Evolutionary conservation across 1,140 invertebrate species (phyloP).

Genomic region (Drosophila kikkawai): DNA sequence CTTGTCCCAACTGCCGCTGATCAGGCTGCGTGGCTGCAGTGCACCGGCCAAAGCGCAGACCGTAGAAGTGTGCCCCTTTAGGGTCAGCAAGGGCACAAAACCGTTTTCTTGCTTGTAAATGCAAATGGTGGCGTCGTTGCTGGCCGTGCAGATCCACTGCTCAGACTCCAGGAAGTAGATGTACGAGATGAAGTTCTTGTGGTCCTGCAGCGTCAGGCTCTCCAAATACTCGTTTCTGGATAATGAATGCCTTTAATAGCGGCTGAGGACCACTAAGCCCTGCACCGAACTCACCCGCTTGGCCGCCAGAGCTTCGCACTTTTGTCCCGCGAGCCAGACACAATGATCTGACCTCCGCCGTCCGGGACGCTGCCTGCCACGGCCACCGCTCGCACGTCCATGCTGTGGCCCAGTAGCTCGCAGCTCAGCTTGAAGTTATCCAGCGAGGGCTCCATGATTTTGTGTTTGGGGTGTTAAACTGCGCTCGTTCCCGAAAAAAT

Average conservation of each 20-base stretch:
- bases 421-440: conserved; percentile 91
- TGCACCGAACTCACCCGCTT: conserved; percentile 87
- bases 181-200: conserved; percentile 94
- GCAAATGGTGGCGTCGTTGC: conserved; percentile 94
- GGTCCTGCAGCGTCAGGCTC: conserved; percentile 90
- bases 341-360: conserved; percentile 88
- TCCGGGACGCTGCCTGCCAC: conserved; percentile 88
- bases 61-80: conserved; percentile 93
- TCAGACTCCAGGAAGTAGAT: conserved; percentile 92
- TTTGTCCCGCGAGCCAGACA: conserved; percentile 94
- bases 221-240: conserved; percentile 86
- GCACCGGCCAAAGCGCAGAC: conserved; percentile 86
- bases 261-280: neutral
- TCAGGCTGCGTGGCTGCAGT: conserved; percentile 84
- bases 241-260: neutral
- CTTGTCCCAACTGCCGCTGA: conserved; percentile 95
- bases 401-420: conserved; percentile 91
- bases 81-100: conserved; percentile 87
- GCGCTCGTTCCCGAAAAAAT: conserved; percentile 5
- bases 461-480: neutral
- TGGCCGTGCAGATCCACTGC: conserved; percentile 92
- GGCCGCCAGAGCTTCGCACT: conserved; percentile 94
- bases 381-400: conserved; percentile 93
- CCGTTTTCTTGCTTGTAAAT: conserved; percentile 89
- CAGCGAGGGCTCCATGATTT: conserved; percentile 67